Evolutionary conservation across 64 coral and sea anemone genomes (phyloP).

Genomic region (Montipora foliosa): DNA sequence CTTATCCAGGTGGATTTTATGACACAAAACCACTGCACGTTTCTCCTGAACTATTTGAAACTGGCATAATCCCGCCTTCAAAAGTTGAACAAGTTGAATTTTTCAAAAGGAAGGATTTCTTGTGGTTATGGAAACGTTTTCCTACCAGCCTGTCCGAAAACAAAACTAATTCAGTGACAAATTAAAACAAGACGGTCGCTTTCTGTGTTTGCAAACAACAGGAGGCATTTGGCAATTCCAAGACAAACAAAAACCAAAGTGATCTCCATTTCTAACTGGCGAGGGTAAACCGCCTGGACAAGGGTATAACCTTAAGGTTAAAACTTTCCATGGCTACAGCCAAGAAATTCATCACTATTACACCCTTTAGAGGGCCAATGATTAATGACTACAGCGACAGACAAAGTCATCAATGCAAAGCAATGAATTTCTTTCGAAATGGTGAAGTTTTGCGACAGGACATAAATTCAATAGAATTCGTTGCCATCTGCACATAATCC

Average conservation of each 20-base stretch:
- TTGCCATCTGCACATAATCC: neutral
- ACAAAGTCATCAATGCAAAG: conserved; percentile 27
- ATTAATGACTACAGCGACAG: neutral
- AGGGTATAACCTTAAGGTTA: neutral
- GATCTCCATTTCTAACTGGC: neutral
- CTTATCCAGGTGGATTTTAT: conserved; percentile 32
- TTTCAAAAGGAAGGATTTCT: neutral
- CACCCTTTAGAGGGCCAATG: neutral
- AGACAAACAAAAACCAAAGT: conserved; percentile 17
- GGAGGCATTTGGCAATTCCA: conserved; percentile 31
- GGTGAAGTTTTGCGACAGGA: neutral
- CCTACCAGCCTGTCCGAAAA: neutral
- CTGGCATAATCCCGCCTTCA: conserved; percentile 36
- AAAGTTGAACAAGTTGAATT: neutral
- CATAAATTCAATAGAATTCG: neutral
- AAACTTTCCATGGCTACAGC: neutral
- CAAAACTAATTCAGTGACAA: conserved; percentile 2
- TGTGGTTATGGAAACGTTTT: neutral
- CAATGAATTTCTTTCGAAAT: conserved; percentile 30
- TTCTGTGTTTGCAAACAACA: conserved; percentile 32
- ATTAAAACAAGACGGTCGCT: conserved; percentile 1
- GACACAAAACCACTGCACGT: conserved; percentile 48
- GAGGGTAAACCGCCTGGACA: neutral
- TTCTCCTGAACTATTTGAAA: conserved; percentile 56
- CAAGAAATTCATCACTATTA: conserved; percentile 2